Percentiles rank a stretch among this genome's conserved stretches.
Evolutionary conservation across 1,140 invertebrate species (phyloP).

Genomic region (Zaprionus kolodkinae): DNA sequence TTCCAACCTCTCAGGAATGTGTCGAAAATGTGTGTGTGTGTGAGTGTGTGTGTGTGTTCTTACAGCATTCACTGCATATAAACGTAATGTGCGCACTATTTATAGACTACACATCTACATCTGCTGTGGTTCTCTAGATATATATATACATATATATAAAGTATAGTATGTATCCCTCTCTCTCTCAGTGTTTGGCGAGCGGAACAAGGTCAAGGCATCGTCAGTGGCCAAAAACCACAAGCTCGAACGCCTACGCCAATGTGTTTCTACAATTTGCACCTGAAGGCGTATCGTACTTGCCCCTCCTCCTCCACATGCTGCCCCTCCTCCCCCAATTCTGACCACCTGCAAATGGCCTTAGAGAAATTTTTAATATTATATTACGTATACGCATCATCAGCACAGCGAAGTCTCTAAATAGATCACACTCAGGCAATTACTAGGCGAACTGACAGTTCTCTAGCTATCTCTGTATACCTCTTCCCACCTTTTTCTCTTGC

Average conservation of each 20-base stretch:
- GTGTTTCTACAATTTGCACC: constrained; percentile 57
- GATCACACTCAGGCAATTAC: constrained; percentile 8
- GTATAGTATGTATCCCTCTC: not conserved
- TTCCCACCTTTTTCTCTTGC: too few relatives aligned
- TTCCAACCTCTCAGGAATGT: constrained; percentile 43
- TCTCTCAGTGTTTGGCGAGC: constrained; percentile 30
- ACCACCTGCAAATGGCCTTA: constrained; percentile 31
- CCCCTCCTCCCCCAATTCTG: not conserved
- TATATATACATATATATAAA: not conserved
- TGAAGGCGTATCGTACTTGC: constrained; percentile 38
- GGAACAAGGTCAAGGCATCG: constrained; percentile 72
- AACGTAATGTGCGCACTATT: constrained; percentile 24
- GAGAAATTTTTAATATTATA: constrained; percentile 51
- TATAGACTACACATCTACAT: constrained; percentile 8
- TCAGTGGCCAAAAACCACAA: constrained; percentile 41
- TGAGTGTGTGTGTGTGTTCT: constrained; percentile 15
- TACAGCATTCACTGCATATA: constrained; percentile 27
- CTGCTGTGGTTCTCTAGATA: not conserved
- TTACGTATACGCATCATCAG: constrained; percentile 41
- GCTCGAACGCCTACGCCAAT: constrained; percentile 24
- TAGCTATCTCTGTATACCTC: too few relatives aligned
- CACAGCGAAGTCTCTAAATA: not conserved
- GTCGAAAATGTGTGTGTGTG: constrained; percentile 24
- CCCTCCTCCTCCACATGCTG: not conserved
- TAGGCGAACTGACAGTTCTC: not conserved